Evolutionary conservation across 2,797 vertebrate genomes (phyloP).

Genomic region (Percopsis omiscomaycus): DNA sequence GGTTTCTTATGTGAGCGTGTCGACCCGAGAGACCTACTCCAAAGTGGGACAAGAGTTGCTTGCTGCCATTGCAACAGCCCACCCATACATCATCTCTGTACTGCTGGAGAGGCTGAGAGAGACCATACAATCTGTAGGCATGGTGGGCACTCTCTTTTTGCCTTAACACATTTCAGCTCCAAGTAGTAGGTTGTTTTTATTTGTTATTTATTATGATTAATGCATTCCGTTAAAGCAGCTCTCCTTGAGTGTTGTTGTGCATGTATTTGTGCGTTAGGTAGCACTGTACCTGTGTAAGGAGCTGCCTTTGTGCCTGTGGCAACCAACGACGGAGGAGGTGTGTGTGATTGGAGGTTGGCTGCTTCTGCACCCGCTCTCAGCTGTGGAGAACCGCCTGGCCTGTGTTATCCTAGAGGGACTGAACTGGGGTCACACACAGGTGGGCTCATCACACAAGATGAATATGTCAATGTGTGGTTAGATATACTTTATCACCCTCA

Average conservation of each 20-base stretch:
- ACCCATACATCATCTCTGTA: constrained; percentile 87
- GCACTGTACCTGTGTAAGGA: constrained; percentile 97
- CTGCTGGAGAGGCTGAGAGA: constrained; percentile 86
- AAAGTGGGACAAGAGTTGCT: constrained; percentile 95
- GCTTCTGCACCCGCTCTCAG: constrained; percentile 82
- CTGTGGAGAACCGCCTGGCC: constrained; percentile 93
- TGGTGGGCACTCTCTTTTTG: constrained; percentile 79
- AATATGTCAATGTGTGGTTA: too few species aligned
- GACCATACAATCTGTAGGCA: constrained; percentile 92
- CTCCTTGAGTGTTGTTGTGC: neutral
- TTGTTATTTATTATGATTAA: too few species aligned
- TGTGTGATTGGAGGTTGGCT: constrained; percentile 89
- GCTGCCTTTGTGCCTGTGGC: constrained; percentile 89
- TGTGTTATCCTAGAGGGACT: constrained; percentile 95
- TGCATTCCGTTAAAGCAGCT: neutral
- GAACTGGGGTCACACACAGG: constrained; percentile 88
- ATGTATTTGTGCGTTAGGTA: constrained; percentile 74
- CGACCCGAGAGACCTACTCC: constrained; percentile 94
- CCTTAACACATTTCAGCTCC: neutral
- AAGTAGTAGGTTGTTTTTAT: neutral
- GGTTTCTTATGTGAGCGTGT: constrained; percentile 90
- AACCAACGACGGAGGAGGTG: constrained; percentile 81
- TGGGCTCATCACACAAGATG: constrained; percentile 14
- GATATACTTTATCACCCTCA: too few species aligned
- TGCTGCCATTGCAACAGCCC: constrained; percentile 85